Percentiles rank a stretch among this genome's conserved stretches.
Evolutionary conservation across 2,113 vertebrate species (phyloP).

Genomic region (Larimichthys crocea): DNA sequence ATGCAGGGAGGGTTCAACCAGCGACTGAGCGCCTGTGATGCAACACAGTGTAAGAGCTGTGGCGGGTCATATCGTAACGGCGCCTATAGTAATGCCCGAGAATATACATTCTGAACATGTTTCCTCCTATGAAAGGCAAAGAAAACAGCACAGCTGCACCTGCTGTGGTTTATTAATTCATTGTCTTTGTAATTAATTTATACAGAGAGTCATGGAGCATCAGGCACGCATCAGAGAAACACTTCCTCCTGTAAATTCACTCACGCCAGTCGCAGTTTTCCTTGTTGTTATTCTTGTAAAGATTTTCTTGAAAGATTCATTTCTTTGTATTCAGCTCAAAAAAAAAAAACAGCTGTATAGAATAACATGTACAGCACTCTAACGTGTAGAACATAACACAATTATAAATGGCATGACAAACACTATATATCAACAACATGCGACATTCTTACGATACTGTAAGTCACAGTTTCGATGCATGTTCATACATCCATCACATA

Average conservation of each 20-base stretch:
- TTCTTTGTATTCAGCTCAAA: no score
- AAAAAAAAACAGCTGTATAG: neutral
- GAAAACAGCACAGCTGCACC: neutral
- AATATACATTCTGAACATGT: constrained; percentile 15
- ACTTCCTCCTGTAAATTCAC: neutral
- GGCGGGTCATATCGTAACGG: neutral
- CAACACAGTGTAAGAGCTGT: constrained; percentile 72
- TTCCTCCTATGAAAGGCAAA: constrained; percentile 7
- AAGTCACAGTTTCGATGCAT: neutral
- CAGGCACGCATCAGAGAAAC: neutral
- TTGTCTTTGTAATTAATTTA: constrained; percentile 9
- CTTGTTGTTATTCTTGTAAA: neutral
- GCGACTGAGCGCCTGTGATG: constrained; percentile 68
- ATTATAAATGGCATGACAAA: neutral
- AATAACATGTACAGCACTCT: neutral
- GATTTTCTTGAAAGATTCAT: neutral
- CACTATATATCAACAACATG: neutral
- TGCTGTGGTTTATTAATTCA: neutral
- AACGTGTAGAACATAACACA: neutral
- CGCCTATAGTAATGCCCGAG: neutral
- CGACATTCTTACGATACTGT: no score
- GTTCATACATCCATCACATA: constrained; percentile 1
- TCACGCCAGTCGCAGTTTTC: neutral
- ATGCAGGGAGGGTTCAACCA: constrained; percentile 40
- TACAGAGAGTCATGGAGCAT: neutral